Evolutionary conservation across 2,113 vertebrate species (phyloP), one percentile per base, ranked within the genome.

Genomic region (Mus spicilegus): DNA sequence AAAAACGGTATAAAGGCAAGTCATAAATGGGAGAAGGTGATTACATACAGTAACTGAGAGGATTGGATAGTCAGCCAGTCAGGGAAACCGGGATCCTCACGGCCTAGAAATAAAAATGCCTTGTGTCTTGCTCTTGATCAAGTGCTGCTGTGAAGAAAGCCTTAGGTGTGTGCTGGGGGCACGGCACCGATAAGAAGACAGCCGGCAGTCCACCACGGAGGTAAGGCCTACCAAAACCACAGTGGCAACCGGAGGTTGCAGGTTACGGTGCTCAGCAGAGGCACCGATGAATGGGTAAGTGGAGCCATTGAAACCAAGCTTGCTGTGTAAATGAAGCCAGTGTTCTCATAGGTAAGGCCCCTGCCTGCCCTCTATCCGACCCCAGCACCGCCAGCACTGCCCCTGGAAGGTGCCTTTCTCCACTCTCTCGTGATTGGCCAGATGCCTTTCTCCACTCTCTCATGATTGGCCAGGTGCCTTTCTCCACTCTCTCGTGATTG

Each of bases 1-100:
- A 67, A 61, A 84, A 20, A 76, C 39, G 65, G 24, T 2, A n/a
- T 33, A 51, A 69, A 24, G 20, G 13, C 42, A 30, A 46, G 61
- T 28, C 73, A 89, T 30, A 93, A 82, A 67, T 33, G 65, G 33
- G 17, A 96, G 82, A 93, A 61, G 14, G 46, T 90, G 65, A 65
- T 30, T 73, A 7, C 56, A 87, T 49, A 77, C 19, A 12, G 28
- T 69, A 92, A 42, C 39, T 87, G 93, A 88, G 78, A 46, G 61
- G 82, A 65, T 6, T 65, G 56, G 56, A 24, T 17, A 63, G 56
- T n/a, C 56, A 42, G n/a, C 54, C 20, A 82, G 36, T 36, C n/a
- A 2, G 75, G 9, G 39, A 46, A 22, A 3, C 20, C 85, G n/a
- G 39, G 9, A 20, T 88, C 81, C 16, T 87, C 54, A 42, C 0